A percentile compares a stretch with the other conserved stretches of the same genome.
Evolutionary conservation across 2,113 vertebrate species (phyloP).

Genomic region (Electrona antarctica): DNA sequence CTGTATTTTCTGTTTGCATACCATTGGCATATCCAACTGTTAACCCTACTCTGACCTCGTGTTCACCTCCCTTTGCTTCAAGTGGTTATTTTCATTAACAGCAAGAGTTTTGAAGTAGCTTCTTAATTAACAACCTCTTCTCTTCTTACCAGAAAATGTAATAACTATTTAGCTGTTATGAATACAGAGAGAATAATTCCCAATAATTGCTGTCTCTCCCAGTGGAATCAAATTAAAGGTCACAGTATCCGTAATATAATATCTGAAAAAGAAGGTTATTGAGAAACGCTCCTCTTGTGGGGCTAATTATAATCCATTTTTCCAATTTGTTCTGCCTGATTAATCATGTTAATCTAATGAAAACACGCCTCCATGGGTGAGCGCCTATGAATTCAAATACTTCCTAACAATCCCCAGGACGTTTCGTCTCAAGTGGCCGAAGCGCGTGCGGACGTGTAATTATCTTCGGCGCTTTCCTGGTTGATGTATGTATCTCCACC

Average conservation of each 20-base stretch:
- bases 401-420: background rate
- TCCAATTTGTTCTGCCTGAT: conserved; percentile 37
- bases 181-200: conserved; percentile 27
- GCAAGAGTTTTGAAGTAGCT: too few species aligned
- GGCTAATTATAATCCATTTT: conserved; percentile 31
- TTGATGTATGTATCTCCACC: background rate
- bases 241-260: conserved; percentile 3
- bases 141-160: too few species aligned
- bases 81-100: too few species aligned
- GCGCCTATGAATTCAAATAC: background rate
- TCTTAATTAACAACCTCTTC: too few species aligned
- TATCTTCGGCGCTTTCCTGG: background rate
- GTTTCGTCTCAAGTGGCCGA: background rate
- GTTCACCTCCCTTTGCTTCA: too few species aligned
- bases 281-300: conserved; percentile 35
- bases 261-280: conserved; percentile 20
- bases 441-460: background rate
- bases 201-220: conserved; percentile 8
- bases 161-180: background rate
- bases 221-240: conserved; percentile 47
- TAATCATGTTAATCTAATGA: conserved; percentile 38
- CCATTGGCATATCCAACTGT: too few species aligned
- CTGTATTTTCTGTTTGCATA: too few species aligned
- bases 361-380: conserved; percentile 27
- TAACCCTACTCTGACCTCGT: too few species aligned